Conservation (phyloP, 1,140 invertebrate species). For the Drosophila pruinosa region DNA sequence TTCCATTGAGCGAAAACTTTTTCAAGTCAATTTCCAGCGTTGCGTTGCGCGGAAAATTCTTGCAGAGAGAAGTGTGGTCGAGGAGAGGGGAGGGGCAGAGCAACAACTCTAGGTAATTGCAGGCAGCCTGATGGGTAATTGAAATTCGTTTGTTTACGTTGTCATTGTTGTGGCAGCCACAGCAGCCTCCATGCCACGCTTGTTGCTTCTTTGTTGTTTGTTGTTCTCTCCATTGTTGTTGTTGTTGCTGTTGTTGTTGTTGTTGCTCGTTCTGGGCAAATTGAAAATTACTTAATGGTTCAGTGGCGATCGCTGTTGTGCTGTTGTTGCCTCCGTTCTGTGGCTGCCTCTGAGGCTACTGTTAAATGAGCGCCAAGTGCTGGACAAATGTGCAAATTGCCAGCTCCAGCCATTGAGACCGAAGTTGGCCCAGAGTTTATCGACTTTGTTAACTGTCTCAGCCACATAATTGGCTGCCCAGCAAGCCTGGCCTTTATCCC, state of each 20-base stretch:
- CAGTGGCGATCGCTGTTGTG: slow-evolving; percentile 65
- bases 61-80: neutral
- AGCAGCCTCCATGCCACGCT: slow-evolving; percentile 7
- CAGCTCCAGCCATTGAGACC: neutral
- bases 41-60: slow-evolving; percentile 44
- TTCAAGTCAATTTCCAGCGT: slow-evolving; percentile 65
- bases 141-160: slow-evolving; percentile 81
- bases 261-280: slow-evolving; percentile 46
- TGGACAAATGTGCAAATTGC: slow-evolving; percentile 72
- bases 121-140: slow-evolving; percentile 63
- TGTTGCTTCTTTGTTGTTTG: slow-evolving; percentile 21
- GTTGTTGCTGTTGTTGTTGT: slow-evolving; percentile 32
- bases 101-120: slow-evolving; percentile 53
- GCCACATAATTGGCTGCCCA: slow-evolving; percentile 12
- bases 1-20: slow-evolving; percentile 60
- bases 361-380: slow-evolving; percentile 69
- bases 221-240: neutral
- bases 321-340: slow-evolving; percentile 6
- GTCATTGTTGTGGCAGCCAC: slow-evolving; percentile 65
- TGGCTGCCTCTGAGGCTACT: slow-evolving; percentile 48
- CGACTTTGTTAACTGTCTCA: slow-evolving; percentile 47
- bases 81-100: neutral
- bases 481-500: neutral
- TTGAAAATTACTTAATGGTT: slow-evolving; percentile 81
- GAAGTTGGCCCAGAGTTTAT: slow-evolving; percentile 6